A percentile compares a stretch with the other conserved stretches of the same genome.
These are phyloP conservation scores for Caenorhabditis panamensis DNA, from an alignment of 2,888 invertebrate species.

Conservation along the genomic window DNA sequence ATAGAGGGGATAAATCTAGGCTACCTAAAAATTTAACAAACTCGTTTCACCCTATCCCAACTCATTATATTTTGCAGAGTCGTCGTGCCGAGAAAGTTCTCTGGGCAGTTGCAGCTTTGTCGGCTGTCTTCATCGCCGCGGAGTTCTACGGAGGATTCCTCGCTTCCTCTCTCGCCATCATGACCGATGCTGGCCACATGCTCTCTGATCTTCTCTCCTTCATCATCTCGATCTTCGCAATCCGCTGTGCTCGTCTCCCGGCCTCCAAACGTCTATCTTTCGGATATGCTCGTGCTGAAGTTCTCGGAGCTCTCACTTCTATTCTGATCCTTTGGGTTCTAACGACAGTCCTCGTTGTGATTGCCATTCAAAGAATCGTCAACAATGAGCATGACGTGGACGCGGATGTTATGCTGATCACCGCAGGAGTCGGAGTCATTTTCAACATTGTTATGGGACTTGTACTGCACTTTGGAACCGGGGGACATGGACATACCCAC, in stretches of 20 bases:
- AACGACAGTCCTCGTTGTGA: conserved; percentile 93
- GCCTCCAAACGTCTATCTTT: conserved; percentile 92
- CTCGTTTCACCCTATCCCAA: no score
- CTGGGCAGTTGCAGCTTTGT: conserved; percentile 72
- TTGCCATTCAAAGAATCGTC: conserved; percentile 92
- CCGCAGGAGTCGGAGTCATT: conserved; percentile 91
- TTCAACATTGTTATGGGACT: conserved; percentile 87
- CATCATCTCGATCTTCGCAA: conserved; percentile 94
- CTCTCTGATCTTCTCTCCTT: conserved; percentile 97
- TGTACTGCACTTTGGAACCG: conserved; percentile 71
- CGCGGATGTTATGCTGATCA: conserved; percentile 89
- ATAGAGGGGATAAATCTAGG: neutral
- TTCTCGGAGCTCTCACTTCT: conserved; percentile 83
- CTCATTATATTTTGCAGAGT: conserved; percentile 62
- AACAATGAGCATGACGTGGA: conserved; percentile 86
- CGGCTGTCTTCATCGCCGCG: conserved; percentile 72
- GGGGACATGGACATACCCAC: conserved; percentile 73
- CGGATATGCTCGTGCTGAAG: conserved; percentile 90
- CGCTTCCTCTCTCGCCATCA: conserved; percentile 88
- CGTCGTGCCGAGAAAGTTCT: conserved; percentile 72
- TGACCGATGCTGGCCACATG: conserved; percentile 93
- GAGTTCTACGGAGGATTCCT: conserved; percentile 81
- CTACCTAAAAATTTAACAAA: no score
- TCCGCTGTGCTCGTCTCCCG: conserved; percentile 87
- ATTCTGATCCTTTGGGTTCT: conserved; percentile 98